phyloP scores from a whole-genome alignment of 2,113 vertebrate genomes.

The Kobus ellipsiprymnus region DNA sequence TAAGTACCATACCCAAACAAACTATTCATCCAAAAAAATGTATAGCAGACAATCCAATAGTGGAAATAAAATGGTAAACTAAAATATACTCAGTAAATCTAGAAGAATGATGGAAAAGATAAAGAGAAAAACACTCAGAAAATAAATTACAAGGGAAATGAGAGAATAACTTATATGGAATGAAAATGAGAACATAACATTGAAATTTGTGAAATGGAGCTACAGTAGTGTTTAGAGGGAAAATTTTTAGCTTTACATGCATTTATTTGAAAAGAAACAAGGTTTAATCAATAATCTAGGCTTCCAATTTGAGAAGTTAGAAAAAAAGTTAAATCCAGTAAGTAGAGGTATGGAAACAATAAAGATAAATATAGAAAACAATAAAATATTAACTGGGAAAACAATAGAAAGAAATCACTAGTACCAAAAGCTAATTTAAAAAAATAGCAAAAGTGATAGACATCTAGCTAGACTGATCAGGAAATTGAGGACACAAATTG shows the following conservation, averaged over 20 bases:
- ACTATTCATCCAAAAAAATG: not conserved
- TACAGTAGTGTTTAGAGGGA: not conserved
- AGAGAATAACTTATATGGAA: not conserved
- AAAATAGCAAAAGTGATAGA: not conserved
- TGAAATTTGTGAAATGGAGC: not conserved
- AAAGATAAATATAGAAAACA: not conserved
- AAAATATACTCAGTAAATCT: not conserved
- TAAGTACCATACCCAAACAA: not conserved
- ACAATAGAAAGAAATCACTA: not conserved
- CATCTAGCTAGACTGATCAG: not conserved
- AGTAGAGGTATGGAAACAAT: not conserved
- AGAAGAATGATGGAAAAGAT: not conserved
- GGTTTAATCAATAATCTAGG: not conserved
- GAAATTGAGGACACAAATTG: not conserved
- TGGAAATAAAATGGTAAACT: not conserved
- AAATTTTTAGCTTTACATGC: not conserved
- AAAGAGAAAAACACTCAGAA: not conserved
- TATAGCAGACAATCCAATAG: not conserved
- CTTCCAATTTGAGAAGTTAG: not conserved
- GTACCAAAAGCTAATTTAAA: not conserved
- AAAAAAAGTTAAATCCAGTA: not conserved
- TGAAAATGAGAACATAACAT: not conserved
- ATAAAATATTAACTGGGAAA: not conserved
- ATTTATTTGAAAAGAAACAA: not conserved
- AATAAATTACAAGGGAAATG: not conserved